Percentiles rank a stretch among this genome's conserved stretches.
phyloP scores from a whole-genome alignment of 2,797 vertebrate species.

The Onychomys arenicola region DNA sequence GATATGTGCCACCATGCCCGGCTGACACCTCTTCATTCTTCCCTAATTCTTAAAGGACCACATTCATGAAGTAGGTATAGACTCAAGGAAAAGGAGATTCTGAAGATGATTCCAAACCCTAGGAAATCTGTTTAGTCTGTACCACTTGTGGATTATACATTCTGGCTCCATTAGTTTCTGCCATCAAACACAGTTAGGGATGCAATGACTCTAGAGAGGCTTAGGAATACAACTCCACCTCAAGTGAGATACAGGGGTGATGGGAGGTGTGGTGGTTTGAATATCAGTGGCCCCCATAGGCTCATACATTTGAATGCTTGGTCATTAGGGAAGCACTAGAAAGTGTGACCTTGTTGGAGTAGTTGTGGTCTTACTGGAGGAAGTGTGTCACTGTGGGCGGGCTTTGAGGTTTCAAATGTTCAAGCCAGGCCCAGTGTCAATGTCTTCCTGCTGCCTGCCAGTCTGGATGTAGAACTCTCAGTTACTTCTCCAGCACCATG shows the following conservation, averaged over 20 bases:
- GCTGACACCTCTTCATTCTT: neutral
- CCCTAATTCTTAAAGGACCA: neutral
- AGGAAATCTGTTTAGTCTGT: neutral
- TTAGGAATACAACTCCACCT: neutral
- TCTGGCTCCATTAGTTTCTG: neutral
- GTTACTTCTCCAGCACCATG: neutral
- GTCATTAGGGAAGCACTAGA: neutral
- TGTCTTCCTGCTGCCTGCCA: neutral
- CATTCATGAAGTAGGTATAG: constrained; percentile 1
- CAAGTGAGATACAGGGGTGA: neutral
- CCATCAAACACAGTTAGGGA: constrained; percentile 35
- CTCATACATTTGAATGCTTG: neutral
- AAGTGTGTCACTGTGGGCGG: neutral
- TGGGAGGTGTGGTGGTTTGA: neutral
- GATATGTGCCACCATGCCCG: neutral
- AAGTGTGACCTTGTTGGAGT: neutral
- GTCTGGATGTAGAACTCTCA: neutral
- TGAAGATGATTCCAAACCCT: neutral
- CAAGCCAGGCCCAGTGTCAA: neutral
- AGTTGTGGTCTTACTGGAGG: neutral
- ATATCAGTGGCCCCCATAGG: neutral
- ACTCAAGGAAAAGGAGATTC: neutral
- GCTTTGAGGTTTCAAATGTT: neutral
- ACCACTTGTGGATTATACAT: neutral
- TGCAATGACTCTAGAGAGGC: neutral